Conservation (phyloP, 2,888 invertebrate genomes). For the Acanthosepion pharaonis region DNA sequence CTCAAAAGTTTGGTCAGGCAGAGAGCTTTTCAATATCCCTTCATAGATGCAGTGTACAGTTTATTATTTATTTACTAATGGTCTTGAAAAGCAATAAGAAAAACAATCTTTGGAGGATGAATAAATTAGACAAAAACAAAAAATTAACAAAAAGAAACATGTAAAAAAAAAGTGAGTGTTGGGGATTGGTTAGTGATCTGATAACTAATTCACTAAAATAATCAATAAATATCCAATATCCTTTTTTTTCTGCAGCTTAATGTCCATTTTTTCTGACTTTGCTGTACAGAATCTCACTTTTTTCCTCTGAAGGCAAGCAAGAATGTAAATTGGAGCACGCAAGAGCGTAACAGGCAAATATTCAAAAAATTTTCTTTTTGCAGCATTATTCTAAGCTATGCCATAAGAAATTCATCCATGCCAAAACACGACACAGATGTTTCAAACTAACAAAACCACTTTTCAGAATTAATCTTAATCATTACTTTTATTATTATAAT, state of each 20-base stretch:
- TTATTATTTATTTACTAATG: background rate
- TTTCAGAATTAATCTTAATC: no score
- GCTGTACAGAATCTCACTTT: background rate
- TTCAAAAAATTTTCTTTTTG: background rate
- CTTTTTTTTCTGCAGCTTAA: background rate
- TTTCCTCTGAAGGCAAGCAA: background rate
- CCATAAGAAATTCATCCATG: background rate
- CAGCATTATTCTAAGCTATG: background rate
- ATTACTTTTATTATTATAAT: no score
- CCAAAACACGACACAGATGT: background rate
- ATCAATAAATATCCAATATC: background rate
- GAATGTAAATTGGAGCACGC: background rate
- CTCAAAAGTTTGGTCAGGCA: no score
- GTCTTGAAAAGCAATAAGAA: background rate
- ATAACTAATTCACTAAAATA: background rate
- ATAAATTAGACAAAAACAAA: background rate
- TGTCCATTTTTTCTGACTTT: background rate
- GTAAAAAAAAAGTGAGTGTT: no score
- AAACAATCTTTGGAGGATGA: background rate
- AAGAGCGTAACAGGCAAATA: background rate
- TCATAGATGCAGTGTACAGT: no score
- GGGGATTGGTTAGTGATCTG: background rate
- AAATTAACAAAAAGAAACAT: no score
- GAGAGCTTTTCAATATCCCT: no score
- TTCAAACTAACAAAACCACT: no score